Conservation (phyloP, 2,113 vertebrate species). For the Centropristis striata region DNA sequence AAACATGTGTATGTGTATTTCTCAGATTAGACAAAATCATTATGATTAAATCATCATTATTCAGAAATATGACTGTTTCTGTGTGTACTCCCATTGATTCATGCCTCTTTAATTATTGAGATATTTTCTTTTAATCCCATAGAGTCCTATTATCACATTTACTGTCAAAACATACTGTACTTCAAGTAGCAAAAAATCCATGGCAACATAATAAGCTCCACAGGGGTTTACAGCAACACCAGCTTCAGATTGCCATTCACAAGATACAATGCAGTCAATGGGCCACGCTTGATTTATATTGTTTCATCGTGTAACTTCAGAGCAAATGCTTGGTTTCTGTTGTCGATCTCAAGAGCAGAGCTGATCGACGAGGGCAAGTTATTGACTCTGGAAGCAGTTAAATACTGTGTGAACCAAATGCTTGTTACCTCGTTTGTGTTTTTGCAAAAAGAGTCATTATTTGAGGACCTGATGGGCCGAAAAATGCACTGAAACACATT, state of each 20-base stretch:
- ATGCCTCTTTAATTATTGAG: neutral
- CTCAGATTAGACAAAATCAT: too few species aligned
- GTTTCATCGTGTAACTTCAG: neutral
- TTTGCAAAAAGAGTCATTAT: neutral
- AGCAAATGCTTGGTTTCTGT: neutral
- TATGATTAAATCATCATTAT: too few species aligned
- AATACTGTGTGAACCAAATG: neutral
- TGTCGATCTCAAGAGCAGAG: neutral
- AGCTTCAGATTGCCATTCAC: slow-evolving; percentile 15
- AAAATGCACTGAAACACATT: neutral
- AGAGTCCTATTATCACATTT: neutral
- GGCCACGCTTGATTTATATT: slow-evolving; percentile 1
- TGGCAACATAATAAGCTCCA: slow-evolving; percentile 26
- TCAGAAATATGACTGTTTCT: too few species aligned
- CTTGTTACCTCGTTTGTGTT: neutral
- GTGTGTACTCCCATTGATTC: neutral
- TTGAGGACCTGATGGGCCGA: neutral
- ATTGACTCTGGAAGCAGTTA: neutral
- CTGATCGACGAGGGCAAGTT: neutral
- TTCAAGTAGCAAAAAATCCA: neutral
- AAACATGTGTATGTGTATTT: too few species aligned
- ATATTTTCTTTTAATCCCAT: neutral
- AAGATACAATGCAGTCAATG: neutral
- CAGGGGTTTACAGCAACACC: neutral
- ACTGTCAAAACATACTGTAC: neutral